phyloP scores from a whole-genome alignment of 2,113 vertebrate species.

The Phalacrocorax brasilianus region DNA sequence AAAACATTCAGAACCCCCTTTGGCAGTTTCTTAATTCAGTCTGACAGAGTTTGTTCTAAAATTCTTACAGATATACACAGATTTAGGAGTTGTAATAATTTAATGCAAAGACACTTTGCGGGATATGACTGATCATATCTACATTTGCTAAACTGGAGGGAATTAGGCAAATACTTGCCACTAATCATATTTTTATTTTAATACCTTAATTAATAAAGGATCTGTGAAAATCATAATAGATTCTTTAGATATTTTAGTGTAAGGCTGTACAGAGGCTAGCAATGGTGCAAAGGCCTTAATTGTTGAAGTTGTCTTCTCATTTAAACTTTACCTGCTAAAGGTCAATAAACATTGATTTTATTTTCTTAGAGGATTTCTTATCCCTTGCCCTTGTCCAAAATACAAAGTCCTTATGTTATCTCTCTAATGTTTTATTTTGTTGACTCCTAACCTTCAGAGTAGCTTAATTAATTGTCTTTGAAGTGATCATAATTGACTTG shows the following conservation, averaged over 20 bases:
- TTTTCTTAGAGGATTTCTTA: slow-evolving; percentile 13
- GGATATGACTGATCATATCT: background rate
- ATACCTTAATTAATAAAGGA: slow-evolving; percentile 29
- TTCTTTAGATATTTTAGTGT: background rate
- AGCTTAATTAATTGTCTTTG: slow-evolving; percentile 21
- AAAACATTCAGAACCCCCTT: background rate
- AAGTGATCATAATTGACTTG: background rate
- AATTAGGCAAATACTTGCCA: background rate
- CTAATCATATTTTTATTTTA: background rate
- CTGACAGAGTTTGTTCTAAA: background rate
- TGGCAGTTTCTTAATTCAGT: background rate
- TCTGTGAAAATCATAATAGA: background rate
- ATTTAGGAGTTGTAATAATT: background rate
- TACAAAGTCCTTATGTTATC: background rate
- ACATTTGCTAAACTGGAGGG: background rate
- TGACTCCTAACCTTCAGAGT: background rate
- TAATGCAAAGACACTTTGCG: background rate
- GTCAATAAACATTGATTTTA: slow-evolving; percentile 7
- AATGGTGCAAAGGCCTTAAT: background rate
- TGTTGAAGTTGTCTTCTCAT: background rate
- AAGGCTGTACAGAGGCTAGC: background rate
- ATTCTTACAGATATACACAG: background rate
- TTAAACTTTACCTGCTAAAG: slow-evolving; percentile 25
- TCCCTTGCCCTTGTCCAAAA: background rate
- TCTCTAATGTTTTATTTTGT: background rate